These are phyloP conservation scores for Wiebesia pumilae DNA, from an alignment of 1,140 invertebrate genomes.

Conservation along the genomic window DNA sequence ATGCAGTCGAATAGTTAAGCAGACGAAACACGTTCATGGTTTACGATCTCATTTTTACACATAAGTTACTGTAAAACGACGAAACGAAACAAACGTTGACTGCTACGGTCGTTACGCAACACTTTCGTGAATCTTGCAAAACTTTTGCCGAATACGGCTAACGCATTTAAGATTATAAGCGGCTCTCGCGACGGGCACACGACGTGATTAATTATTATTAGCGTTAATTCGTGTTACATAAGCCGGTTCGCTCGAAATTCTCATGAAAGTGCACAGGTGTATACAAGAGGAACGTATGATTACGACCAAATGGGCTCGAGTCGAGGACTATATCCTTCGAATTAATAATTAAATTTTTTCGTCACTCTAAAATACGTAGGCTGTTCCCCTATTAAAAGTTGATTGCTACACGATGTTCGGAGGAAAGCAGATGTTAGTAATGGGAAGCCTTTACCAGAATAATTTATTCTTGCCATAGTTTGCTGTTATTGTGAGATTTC, in stretches of 20 bases:
- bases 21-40: background rate
- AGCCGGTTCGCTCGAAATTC: background rate
- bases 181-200: background rate
- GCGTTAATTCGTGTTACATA: no score
- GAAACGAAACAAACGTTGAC: background rate
- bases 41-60: background rate
- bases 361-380: background rate
- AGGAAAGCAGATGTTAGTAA: background rate
- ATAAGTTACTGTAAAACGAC: background rate
- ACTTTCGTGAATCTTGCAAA: background rate
- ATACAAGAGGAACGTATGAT: background rate
- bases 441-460: no score
- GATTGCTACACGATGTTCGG: background rate
- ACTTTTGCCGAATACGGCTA: background rate
- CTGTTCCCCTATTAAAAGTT: background rate
- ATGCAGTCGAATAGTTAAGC: background rate
- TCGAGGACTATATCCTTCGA: background rate
- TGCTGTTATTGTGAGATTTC: no score
- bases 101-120: background rate
- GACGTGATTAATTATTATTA: no score
- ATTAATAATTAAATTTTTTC: background rate
- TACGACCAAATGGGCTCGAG: background rate
- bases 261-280: background rate
- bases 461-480: no score
- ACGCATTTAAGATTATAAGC: background rate